A percentile compares a stretch with the other conserved stretches of the same genome.
phyloP scores from a whole-genome alignment of 2,113 vertebrate genomes.

The Antigone vipio region DNA sequence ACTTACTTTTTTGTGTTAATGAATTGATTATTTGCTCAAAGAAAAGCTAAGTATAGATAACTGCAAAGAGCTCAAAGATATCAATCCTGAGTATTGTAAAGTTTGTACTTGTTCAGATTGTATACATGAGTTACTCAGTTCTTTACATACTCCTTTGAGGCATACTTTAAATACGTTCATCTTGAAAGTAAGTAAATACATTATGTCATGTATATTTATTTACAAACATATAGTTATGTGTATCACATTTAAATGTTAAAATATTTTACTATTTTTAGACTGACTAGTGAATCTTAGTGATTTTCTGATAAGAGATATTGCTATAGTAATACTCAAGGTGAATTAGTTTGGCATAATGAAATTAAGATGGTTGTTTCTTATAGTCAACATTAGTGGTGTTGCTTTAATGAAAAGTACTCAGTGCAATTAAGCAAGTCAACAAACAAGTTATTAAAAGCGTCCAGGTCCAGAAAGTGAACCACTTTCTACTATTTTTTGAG shows the following conservation, averaged over 20 bases:
- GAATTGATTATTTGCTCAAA: background rate
- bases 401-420: background rate
- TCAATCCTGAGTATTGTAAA: background rate
- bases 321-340: background rate
- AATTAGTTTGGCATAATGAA: background rate
- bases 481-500: background rate
- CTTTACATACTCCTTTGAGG: background rate
- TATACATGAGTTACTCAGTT: background rate
- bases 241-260: background rate
- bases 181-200: background rate
- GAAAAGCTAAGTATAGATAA: background rate
- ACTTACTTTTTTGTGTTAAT: background rate
- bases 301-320: background rate
- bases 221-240: background rate
- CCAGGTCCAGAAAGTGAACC: background rate
- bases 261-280: background rate
- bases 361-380: background rate
- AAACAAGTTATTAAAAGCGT: background rate
- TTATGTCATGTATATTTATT: background rate
- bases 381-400: background rate
- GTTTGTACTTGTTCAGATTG: background rate
- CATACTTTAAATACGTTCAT: background rate
- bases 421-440: background rate
- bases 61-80: background rate
- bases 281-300: background rate